Percentiles rank a stretch among this genome's conserved stretches.
Evolutionary conservation across 2,797 vertebrate species (phyloP).

Genomic region (Peromyscus melanophrys): DNA sequence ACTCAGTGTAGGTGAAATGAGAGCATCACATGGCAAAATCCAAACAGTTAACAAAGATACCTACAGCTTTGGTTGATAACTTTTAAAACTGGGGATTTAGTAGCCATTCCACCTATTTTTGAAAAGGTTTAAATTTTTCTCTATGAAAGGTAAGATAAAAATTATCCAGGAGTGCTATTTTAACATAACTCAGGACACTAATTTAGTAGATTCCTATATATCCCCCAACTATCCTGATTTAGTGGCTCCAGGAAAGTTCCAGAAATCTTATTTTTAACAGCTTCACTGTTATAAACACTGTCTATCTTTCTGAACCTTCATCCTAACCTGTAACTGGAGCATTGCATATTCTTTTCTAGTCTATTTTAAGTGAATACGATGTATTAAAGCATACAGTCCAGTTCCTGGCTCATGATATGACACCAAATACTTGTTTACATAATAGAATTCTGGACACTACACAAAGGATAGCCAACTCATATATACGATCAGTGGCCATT

Average conservation of each 20-base stretch:
- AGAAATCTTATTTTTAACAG: constrained; percentile 34
- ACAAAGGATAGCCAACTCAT: not conserved
- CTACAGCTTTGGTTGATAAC: not conserved
- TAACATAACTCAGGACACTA: not conserved
- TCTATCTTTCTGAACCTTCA: not conserved
- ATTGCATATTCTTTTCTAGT: not conserved
- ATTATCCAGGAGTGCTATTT: not conserved
- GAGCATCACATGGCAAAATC: not conserved
- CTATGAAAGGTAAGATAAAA: not conserved
- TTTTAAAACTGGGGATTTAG: constrained; percentile 14
- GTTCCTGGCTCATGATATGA: not conserved
- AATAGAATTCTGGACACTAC: not conserved
- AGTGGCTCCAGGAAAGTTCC: not conserved
- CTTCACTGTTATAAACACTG: not conserved
- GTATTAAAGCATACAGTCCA: not conserved
- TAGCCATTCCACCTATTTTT: constrained; percentile 24
- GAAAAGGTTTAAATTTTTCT: not conserved
- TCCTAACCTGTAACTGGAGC: not conserved
- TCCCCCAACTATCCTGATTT: not conserved
- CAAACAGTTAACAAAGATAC: not conserved
- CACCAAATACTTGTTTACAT: constrained; percentile 7
- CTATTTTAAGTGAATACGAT: not conserved
- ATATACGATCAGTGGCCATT: constrained; percentile 13
- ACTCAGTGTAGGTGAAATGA: not conserved
- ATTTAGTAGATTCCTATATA: constrained; percentile 13